Evolutionary conservation across 2,888 invertebrate genomes (phyloP).

Genomic region (Toxonevra muliebris): DNA sequence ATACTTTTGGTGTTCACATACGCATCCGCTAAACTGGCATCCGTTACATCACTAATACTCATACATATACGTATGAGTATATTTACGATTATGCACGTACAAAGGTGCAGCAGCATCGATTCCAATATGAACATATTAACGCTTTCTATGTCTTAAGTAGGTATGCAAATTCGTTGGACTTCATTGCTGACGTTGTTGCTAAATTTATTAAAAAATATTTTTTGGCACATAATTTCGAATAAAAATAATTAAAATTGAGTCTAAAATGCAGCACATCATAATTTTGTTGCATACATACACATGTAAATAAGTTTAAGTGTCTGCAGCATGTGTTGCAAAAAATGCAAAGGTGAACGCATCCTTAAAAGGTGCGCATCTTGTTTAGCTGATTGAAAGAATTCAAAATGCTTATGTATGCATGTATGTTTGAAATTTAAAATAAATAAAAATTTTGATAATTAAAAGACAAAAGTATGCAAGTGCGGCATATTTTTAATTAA

Average conservation of each 20-base stretch:
- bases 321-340: background rate
- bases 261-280: background rate
- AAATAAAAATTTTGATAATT: too few relatives aligned
- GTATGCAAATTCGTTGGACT: background rate
- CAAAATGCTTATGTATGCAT: background rate
- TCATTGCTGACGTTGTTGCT: too few relatives aligned
- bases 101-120: background rate
- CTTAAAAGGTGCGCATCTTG: constrained; percentile 40
- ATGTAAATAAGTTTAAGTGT: background rate
- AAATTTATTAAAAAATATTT: too few relatives aligned
- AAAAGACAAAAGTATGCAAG: background rate
- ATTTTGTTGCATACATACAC: background rate
- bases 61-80: constrained; percentile 7
- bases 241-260: too few relatives aligned
- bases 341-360: constrained; percentile 26
- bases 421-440: background rate
- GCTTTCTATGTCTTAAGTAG: background rate
- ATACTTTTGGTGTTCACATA: too few relatives aligned
- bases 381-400: background rate
- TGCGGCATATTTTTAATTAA: background rate
- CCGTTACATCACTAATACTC: background rate
- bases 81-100: constrained; percentile 1
- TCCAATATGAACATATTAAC: background rate
- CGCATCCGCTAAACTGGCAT: too few relatives aligned
- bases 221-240: too few relatives aligned